Evolutionary conservation across 2,113 vertebrate species (phyloP), one percentile per base, ranked within the genome.

Genomic region (Eretmochelys imbricata): DNA sequence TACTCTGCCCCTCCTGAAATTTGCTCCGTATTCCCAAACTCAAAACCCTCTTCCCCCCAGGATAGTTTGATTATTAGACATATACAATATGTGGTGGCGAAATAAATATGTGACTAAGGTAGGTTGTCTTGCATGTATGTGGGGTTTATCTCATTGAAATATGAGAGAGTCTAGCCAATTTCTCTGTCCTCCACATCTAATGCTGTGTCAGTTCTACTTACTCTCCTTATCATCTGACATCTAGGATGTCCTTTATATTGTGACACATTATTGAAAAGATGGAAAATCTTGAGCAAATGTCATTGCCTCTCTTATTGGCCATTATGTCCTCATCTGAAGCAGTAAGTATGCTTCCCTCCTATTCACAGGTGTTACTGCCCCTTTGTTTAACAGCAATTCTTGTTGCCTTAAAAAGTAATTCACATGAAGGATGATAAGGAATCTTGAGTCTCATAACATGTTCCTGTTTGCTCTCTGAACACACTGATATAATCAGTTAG

Each of bases 241-340:
- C 91, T 86, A 19, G 80, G 87, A 62, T 95, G 80, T 49, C 80
- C 38, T 95, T 96, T 95, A 9, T 65, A 20, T 38, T 72, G 62
- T 93, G 84, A 87, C 62, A 90, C 53, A 59, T 59, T 82, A 84
- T 0, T 72, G 89, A 80, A 80, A 90, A 95, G 85, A 85, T 48
- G 46, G 80, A 79, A 92, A 82, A 50, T 46, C 78, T 54, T 57
- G 51, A 83, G 55, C 31, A 38, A 53, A 10, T 92, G 72, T 80
- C 57, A 35, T 69, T 93, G 89, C 13, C 72, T 93, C 79, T 81
- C 85, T 92, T 91, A 89, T 95, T 94, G 90, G 48, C 65, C 48
- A n/a, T 87, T 92, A 89, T 57, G 80, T 14, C 16, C 82, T 57
- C 80, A 53, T 76, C 82, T 90, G 88, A 82, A 95, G 88, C 7